Evolutionary conservation across 2,797 vertebrate species (phyloP).

Genomic region (Centroberyx gerrardi): DNA sequence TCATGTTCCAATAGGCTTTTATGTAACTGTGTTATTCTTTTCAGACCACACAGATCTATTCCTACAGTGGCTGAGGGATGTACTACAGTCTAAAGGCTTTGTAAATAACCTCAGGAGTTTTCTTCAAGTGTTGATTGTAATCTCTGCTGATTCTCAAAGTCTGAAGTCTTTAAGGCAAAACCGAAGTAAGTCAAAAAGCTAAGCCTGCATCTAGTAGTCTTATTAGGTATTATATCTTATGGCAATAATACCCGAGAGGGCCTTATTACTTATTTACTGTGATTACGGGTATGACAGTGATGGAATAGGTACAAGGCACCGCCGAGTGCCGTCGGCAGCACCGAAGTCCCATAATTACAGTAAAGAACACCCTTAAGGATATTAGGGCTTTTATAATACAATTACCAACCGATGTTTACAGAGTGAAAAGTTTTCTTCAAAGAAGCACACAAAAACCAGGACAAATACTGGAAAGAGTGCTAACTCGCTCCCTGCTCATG

Average conservation of each 20-base stretch:
- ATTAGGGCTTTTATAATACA: constrained; percentile 13
- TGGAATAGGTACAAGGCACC: constrained; percentile 2
- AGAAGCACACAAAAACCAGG: background rate
- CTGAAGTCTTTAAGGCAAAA: constrained; percentile 10
- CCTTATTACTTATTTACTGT: constrained; percentile 18
- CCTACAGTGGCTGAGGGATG: background rate
- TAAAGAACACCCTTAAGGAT: background rate
- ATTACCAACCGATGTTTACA: constrained; percentile 12
- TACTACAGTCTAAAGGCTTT: no score
- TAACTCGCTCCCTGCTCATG: no score
- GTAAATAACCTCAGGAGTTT: constrained; percentile 3
- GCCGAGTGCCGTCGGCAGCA: background rate
- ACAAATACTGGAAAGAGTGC: no score
- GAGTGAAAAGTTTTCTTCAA: background rate
- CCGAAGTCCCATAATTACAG: background rate
- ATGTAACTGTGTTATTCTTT: background rate
- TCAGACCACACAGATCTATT: background rate
- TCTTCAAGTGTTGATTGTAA: constrained; percentile 34
- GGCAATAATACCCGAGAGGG: constrained; percentile 25
- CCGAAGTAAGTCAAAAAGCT: constrained; percentile 19
- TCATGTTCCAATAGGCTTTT: background rate
- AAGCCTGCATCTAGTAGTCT: background rate
- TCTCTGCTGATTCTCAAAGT: constrained; percentile 20
- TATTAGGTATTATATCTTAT: constrained; percentile 6
- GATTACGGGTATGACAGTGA: constrained; percentile 46